These are phyloP conservation scores for Xenopus borealis DNA, from an alignment of 2,113 vertebrate genomes.

Conservation along the genomic window DNA sequence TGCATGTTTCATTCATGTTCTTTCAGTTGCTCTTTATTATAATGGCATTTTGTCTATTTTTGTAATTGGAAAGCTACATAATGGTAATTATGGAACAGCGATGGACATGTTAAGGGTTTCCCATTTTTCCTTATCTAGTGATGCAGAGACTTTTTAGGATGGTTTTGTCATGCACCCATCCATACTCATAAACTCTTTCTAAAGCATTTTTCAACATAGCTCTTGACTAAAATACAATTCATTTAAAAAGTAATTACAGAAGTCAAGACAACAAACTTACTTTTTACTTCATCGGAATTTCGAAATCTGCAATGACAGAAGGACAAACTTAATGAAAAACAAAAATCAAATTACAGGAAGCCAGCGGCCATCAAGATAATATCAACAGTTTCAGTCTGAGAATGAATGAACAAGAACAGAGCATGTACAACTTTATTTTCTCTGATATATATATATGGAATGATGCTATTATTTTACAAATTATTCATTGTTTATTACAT, in stretches of 20 bases:
- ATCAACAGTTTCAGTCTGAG: no score
- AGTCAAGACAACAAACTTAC: conserved; percentile 61
- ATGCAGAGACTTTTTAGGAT: background rate
- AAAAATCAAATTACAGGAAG: background rate
- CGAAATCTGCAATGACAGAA: conserved; percentile 62
- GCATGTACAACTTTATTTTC: no score
- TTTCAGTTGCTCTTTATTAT: background rate
- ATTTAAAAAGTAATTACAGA: no score
- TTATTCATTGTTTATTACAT: no score
- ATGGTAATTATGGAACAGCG: conserved; percentile 1
- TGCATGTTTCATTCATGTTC: background rate
- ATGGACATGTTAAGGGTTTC: background rate
- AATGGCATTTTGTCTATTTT: conserved; percentile 16
- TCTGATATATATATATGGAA: no score
- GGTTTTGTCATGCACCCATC: background rate
- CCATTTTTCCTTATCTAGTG: background rate
- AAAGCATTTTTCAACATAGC: background rate
- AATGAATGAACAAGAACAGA: no score
- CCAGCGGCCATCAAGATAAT: no score
- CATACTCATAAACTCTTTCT: background rate
- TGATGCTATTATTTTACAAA: no score
- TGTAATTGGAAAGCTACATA: conserved; percentile 39
- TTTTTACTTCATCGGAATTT: conserved; percentile 55
- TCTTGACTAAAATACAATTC: background rate
- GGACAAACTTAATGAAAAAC: background rate